Percentiles rank a stretch among this genome's conserved stretches.
Evolutionary conservation across 2,797 vertebrate species (phyloP).

Genomic region (Macropodus opercularis): DNA sequence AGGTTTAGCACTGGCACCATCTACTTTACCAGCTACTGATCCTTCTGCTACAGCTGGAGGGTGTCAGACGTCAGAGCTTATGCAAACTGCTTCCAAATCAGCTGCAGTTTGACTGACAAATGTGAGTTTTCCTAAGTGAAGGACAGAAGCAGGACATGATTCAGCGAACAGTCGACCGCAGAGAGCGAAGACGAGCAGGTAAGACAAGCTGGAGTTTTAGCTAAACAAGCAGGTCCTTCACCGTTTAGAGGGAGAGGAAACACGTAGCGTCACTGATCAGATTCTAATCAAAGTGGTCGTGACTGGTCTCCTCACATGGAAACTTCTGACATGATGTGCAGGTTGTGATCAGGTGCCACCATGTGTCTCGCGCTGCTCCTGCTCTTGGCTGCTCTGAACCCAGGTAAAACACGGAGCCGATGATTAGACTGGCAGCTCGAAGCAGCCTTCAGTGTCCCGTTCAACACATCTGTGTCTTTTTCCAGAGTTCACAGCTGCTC

Average conservation of each 20-base stretch:
- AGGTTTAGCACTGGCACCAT: too few species aligned
- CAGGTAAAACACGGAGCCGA: constrained; percentile 44
- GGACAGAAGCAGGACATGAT: not conserved
- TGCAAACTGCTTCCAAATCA: constrained; percentile 36
- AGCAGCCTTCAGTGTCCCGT: not conserved
- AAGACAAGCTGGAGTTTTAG: too few species aligned
- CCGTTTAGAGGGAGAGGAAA: too few species aligned
- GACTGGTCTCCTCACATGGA: too few species aligned
- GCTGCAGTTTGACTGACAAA: constrained; percentile 42
- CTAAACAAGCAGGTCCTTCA: too few species aligned
- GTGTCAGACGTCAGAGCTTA: too few species aligned
- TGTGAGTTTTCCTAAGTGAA: constrained; percentile 6
- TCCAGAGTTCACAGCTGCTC: constrained; percentile 22
- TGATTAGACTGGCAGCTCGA: too few species aligned
- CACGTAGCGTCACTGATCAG: too few species aligned
- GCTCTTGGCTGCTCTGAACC: constrained; percentile 8
- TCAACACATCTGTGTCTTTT: not conserved
- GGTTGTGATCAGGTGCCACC: not conserved
- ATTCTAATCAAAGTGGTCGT: too few species aligned
- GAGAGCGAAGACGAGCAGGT: constrained; percentile 4
- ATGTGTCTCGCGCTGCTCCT: constrained; percentile 27
- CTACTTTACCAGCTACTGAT: not conserved
- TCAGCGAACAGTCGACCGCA: not conserved
- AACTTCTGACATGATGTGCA: not conserved
- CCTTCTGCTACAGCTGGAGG: too few species aligned